A percentile compares a stretch with the other conserved stretches of the same genome.
phyloP scores from a whole-genome alignment of 2,888 invertebrate species.

The Drosophila macrothrix region DNA sequence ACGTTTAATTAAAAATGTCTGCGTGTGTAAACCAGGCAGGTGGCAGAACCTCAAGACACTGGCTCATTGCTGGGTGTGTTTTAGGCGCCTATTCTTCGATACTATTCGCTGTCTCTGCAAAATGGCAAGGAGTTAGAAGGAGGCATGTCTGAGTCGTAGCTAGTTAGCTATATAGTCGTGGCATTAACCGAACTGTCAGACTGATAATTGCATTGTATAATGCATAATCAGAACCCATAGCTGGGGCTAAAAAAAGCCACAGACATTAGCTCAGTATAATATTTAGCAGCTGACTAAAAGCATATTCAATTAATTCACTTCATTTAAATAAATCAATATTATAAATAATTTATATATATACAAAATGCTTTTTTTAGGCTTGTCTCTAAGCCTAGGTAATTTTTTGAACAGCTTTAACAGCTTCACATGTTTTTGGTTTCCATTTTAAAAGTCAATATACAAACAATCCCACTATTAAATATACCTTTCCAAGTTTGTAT shows the following conservation, averaged over 20 bases:
- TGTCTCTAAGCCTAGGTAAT: no score
- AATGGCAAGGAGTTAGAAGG: constrained; percentile 22
- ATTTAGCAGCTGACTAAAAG: neutral
- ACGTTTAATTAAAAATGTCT: constrained; percentile 80
- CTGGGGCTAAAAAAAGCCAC: constrained; percentile 31
- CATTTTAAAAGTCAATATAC: neutral
- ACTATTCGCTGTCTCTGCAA: constrained; percentile 21
- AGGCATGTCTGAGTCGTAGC: constrained; percentile 19
- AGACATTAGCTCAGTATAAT: constrained; percentile 33
- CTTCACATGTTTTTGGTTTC: neutral
- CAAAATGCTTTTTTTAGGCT: neutral
- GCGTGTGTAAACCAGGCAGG: constrained; percentile 76
- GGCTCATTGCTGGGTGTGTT: constrained; percentile 12
- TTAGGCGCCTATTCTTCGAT: neutral
- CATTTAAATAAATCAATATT: neutral
- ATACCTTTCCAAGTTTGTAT: neutral
- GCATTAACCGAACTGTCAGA: constrained; percentile 75
- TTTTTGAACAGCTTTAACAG: no score
- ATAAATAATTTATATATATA: neutral
- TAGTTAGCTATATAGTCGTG: constrained; percentile 49
- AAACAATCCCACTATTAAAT: no score
- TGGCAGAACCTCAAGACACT: constrained; percentile 50
- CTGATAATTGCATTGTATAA: constrained; percentile 77
- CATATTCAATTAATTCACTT: neutral
- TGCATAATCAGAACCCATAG: constrained; percentile 61